Conservation (phyloP, 2,113 vertebrate genomes). For the Bambusicola thoracicus region DNA sequence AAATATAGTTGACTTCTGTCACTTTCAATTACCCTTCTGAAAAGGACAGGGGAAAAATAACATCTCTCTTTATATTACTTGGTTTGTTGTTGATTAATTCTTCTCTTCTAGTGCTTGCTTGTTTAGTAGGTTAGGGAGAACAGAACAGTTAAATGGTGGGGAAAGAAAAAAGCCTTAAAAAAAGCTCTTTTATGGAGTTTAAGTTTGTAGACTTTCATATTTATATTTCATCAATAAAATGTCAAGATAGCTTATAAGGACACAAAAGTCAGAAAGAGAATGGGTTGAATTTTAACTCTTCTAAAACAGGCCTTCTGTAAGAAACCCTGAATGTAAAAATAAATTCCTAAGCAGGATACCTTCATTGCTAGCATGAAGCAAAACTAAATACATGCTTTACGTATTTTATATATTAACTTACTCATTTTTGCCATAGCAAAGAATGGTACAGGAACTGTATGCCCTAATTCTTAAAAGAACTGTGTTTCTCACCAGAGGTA, state of each 20-base stretch:
- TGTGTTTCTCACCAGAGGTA: background rate
- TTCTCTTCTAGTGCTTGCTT: conserved; percentile 10
- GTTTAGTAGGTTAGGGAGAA: background rate
- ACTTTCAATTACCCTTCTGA: conserved; percentile 65
- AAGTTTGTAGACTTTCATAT: background rate
- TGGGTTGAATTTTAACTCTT: background rate
- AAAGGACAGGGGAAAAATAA: conserved; percentile 52
- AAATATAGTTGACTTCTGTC: conserved; percentile 70
- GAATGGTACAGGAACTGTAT: background rate
- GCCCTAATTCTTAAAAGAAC: conserved; percentile 32
- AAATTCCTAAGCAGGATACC: background rate
- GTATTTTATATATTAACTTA: background rate
- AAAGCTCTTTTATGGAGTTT: background rate
- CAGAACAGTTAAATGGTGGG: background rate
- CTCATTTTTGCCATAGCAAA: conserved; percentile 8
- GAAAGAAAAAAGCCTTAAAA: background rate
- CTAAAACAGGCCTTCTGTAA: background rate
- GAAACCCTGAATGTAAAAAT: background rate
- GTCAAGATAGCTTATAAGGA: background rate
- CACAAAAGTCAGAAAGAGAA: background rate
- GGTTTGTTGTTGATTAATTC: conserved; percentile 48
- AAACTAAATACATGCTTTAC: background rate
- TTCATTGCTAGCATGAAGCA: background rate
- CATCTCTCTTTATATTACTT: conserved; percentile 35
- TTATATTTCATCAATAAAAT: background rate